Evolutionary conservation across 2,888 invertebrate genomes (phyloP).

Genomic region (Megamerina dolium): DNA sequence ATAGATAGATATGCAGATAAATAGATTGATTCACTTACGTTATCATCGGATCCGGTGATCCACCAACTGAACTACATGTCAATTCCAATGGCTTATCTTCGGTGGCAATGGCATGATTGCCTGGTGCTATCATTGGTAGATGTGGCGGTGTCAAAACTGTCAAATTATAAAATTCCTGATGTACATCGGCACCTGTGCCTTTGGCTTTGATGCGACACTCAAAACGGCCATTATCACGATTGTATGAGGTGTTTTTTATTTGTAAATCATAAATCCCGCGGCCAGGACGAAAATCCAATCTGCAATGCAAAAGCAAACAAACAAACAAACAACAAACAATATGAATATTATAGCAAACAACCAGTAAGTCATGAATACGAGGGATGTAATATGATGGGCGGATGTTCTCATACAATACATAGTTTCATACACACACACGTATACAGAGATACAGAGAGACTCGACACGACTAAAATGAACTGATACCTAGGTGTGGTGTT

Average conservation of each 20-base stretch:
- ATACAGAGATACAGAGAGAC: background rate
- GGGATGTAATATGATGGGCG: background rate
- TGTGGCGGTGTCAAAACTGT: conserved; percentile 83
- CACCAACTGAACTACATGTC: conserved; percentile 77
- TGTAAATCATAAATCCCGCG: conserved; percentile 82
- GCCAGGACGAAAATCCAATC: conserved; percentile 70
- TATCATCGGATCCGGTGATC: conserved; percentile 84
- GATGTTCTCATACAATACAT: too few species aligned
- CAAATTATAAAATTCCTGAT: conserved; percentile 75
- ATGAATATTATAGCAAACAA: conserved; percentile 37
- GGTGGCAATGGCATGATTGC: conserved; percentile 69
- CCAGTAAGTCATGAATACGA: conserved; percentile 33
- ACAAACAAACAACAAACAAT: too few species aligned
- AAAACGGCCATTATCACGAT: conserved; percentile 85
- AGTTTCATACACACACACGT: conserved; percentile 7
- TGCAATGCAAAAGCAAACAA: conserved; percentile 42
- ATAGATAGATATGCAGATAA: too few species aligned
- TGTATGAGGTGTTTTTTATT: conserved; percentile 84
- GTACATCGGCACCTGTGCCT: conserved; percentile 75
- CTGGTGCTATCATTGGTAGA: conserved; percentile 71
- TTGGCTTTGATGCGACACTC: conserved; percentile 83
- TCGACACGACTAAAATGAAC: too few species aligned
- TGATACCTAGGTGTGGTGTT: too few species aligned
- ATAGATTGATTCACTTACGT: conserved; percentile 51
- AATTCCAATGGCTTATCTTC: conserved; percentile 73